A percentile compares a stretch with the other conserved stretches of the same genome.
Evolutionary conservation across 2,797 vertebrate genomes (phyloP).

Genomic region (Scolopax rusticola): DNA sequence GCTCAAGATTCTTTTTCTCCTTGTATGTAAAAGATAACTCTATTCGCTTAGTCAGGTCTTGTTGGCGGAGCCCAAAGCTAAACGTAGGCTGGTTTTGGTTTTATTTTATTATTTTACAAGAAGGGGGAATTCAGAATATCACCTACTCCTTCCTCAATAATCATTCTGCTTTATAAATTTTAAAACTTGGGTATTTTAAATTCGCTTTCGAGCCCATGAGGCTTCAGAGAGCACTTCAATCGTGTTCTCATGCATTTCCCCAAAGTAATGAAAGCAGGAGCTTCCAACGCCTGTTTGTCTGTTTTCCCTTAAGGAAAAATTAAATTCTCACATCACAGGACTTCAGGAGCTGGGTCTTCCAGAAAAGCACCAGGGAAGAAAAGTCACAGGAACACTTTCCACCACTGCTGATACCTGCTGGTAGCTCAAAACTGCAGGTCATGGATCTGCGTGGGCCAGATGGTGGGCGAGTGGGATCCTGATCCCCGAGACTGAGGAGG

Average conservation of each 20-base stretch:
- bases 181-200: background rate
- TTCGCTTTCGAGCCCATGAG: background rate
- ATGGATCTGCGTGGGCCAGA: background rate
- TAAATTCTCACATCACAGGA: background rate
- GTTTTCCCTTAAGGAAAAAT: background rate
- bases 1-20: background rate
- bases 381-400: rapidly evolving
- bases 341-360: background rate
- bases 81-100: rapidly evolving
- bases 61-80: background rate
- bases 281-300: background rate
- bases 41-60: background rate
- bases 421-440: background rate
- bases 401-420: rapidly evolving
- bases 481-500: rapidly evolving
- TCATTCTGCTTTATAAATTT: background rate
- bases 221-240: background rate
- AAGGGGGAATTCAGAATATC: background rate
- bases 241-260: background rate
- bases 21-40: rapidly evolving
- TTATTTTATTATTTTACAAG: background rate
- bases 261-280: background rate
- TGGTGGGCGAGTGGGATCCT: background rate
- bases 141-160: background rate
- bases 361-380: background rate